Evolutionary conservation across 1,140 invertebrate species (phyloP).

Genomic region (Diorhabda elongata): DNA sequence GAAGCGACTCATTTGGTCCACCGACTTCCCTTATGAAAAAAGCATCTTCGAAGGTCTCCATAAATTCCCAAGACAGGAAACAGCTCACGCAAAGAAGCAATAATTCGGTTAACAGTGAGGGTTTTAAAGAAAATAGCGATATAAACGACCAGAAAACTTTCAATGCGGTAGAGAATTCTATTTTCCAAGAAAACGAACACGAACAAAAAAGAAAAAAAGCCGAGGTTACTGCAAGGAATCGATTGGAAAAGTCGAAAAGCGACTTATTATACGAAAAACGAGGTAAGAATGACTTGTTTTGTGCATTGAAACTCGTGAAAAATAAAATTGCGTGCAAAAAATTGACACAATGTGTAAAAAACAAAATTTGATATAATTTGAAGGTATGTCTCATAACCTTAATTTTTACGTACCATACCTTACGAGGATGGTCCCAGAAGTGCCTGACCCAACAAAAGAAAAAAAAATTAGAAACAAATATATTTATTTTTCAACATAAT

Average conservation of each 20-base stretch:
- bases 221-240: not conserved
- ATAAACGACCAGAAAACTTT: constrained; percentile 1
- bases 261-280: constrained; percentile 28
- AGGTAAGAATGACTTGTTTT: constrained; percentile 3
- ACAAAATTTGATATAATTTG: no score
- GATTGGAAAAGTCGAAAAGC: constrained; percentile 30
- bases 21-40: not conserved
- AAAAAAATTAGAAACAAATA: no score
- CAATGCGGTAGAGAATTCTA: not conserved
- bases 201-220: not conserved
- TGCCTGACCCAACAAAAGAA: no score
- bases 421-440: no score
- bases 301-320: not conserved
- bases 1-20: not conserved
- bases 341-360: no score
- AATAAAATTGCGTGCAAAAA: no score
- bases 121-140: constrained; percentile 11
- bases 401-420: no score
- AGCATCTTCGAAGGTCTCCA: not conserved
- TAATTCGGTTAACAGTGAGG: constrained; percentile 8
- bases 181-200: not conserved
- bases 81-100: constrained; percentile 1
- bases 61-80: not conserved
- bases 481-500: no score
- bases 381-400: no score